Percentiles rank a stretch among this genome's conserved stretches.
phyloP scores from a whole-genome alignment of 2,113 vertebrate species.

The Eublepharis macularius region DNA sequence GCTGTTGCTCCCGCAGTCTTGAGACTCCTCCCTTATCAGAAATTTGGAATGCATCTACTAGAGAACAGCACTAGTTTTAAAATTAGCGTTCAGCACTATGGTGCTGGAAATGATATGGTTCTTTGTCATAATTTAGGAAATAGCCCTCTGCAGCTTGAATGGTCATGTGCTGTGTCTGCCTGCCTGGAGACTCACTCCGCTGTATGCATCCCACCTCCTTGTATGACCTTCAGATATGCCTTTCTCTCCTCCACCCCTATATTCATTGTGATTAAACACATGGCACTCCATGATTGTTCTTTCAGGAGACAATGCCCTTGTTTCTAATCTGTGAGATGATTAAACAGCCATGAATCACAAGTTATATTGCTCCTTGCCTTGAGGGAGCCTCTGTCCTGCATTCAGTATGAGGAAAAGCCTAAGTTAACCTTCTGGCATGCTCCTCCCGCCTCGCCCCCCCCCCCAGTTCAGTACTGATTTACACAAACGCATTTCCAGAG shows the following conservation, averaged over 20 bases:
- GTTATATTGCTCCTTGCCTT: slow-evolving; percentile 19
- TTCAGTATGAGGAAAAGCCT: slow-evolving; percentile 6
- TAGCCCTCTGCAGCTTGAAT: neutral
- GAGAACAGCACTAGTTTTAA: neutral
- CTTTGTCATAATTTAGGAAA: neutral
- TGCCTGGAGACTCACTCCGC: slow-evolving; percentile 6
- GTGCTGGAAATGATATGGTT: neutral
- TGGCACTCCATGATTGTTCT: slow-evolving; percentile 3
- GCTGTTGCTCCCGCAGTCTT: no score
- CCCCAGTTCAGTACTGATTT: neutral
- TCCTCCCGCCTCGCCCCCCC: no score
- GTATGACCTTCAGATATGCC: slow-evolving; percentile 21
- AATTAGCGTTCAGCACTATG: neutral
- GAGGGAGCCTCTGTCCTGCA: neutral
- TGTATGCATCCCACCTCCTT: neutral
- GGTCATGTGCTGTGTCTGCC: neutral
- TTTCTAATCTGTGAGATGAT: slow-evolving; percentile 33
- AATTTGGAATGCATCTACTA: neutral
- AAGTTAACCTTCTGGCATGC: neutral
- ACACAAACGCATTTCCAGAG: slow-evolving; percentile 25
- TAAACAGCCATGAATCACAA: slow-evolving; percentile 27
- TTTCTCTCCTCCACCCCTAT: neutral
- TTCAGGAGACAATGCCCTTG: slow-evolving; percentile 33
- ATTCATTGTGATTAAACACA: slow-evolving; percentile 4
- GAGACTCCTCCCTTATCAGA: no score